phyloP scores from a whole-genome alignment of 2,888 invertebrate species.

The Heteropelma amictum region DNA sequence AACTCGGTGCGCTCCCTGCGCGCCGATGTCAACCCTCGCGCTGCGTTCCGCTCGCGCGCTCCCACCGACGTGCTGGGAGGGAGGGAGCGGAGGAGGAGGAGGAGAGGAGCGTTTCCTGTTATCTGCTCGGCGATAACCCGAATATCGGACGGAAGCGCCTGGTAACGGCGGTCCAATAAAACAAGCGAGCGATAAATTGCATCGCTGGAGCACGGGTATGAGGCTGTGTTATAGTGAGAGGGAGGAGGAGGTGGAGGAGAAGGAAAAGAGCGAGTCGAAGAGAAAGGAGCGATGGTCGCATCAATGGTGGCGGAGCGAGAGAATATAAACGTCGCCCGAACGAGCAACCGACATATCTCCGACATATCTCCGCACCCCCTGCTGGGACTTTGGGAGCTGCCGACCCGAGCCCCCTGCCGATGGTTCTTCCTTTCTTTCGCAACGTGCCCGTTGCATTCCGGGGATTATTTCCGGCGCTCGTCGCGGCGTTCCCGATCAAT shows the following conservation, averaged over 20 bases:
- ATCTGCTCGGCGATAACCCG: conserved; percentile 61
- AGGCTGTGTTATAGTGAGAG: neutral
- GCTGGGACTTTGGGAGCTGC: too few relatives aligned
- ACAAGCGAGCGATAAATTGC: conserved; percentile 72
- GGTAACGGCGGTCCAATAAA: conserved; percentile 69
- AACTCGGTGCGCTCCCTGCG: conserved; percentile 24
- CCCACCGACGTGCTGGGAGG: neutral
- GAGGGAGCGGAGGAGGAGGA: neutral
- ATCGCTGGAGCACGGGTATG: conserved; percentile 32
- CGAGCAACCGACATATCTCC: conserved; percentile 68
- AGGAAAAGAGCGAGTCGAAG: conserved; percentile 1
- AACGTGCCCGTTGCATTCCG: too few relatives aligned
- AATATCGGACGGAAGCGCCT: conserved; percentile 63
- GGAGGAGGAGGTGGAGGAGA: conserved; percentile 10
- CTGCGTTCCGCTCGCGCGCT: too few relatives aligned
- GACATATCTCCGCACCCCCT: too few relatives aligned
- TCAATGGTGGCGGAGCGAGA: too few relatives aligned
- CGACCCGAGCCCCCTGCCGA: too few relatives aligned
- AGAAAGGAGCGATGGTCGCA: too few relatives aligned
- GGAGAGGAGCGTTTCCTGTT: conserved; percentile 55
- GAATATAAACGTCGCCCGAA: conserved; percentile 67
- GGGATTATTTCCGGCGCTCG: too few relatives aligned
- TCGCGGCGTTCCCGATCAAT: too few relatives aligned
- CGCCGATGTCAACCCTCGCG: conserved; percentile 25
- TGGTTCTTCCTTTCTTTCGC: too few relatives aligned